Percentiles rank a stretch among this genome's conserved stretches.
Evolutionary conservation across 2,113 vertebrate genomes (phyloP).

Genomic region (Melanerpes aurifrons): DNA sequence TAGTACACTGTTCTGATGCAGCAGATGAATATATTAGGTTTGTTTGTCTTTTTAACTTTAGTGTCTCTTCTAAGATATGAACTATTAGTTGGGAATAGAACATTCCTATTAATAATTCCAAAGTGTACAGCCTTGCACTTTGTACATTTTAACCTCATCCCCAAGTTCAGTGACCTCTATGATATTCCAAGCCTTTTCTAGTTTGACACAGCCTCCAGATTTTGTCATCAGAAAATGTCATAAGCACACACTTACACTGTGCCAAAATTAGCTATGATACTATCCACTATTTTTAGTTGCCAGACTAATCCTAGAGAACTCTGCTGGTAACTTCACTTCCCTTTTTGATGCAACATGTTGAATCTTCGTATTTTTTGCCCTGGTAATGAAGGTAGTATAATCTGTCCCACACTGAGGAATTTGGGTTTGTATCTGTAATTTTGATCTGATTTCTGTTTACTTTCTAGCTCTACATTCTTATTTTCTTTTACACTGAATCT

Average conservation of each 20-base stretch:
- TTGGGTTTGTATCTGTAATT: not conserved
- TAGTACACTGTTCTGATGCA: not conserved
- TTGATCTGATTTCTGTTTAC: not conserved
- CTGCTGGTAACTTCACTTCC: constrained; percentile 10
- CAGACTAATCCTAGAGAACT: constrained; percentile 13
- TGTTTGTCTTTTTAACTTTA: not conserved
- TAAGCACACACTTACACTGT: not conserved
- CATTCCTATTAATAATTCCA: not conserved
- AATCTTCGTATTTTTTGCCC: not conserved
- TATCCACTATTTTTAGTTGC: constrained; percentile 54
- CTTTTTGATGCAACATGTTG: not conserved
- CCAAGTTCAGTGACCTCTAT: constrained; percentile 36
- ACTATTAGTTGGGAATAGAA: not conserved
- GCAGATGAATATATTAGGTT: not conserved
- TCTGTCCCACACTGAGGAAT: not conserved
- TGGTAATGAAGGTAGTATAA: not conserved
- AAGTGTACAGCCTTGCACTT: not conserved
- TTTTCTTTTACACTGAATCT: not conserved
- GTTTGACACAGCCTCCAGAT: constrained; percentile 30
- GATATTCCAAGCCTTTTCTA: constrained; percentile 25
- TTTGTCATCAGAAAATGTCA: constrained; percentile 65
- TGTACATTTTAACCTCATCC: constrained; percentile 15
- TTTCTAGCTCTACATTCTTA: not conserved
- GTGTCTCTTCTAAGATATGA: not conserved
- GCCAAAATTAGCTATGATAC: constrained; percentile 56